Percentiles rank a stretch among this genome's conserved stretches.
These are phyloP conservation scores for Sebastes nivosus DNA, from an alignment of 2,797 vertebrate genomes.

Conservation along the genomic window DNA sequence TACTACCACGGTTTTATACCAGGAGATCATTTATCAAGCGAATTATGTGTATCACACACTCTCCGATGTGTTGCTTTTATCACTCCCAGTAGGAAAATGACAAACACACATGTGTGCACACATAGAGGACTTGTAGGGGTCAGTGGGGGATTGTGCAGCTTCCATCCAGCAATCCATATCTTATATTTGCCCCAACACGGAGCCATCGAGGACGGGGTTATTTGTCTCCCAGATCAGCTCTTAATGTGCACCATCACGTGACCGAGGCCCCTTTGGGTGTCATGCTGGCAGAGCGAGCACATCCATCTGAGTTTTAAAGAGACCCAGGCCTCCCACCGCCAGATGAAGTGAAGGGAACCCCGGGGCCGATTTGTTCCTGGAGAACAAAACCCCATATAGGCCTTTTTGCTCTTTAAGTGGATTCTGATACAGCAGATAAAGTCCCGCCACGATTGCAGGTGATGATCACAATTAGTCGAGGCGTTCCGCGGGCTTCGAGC, in stretches of 20 bases:
- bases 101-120: constrained; percentile 6
- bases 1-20: not conserved
- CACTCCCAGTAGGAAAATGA: constrained; percentile 11
- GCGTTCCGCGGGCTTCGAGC: not conserved
- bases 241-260: constrained; percentile 46
- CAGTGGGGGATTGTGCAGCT: constrained; percentile 42
- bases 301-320: constrained; percentile 67
- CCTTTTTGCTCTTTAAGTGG: constrained; percentile 22
- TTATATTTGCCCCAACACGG: constrained; percentile 11
- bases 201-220: not conserved
- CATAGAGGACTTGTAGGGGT: constrained; percentile 33
- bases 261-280: constrained; percentile 46
- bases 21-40: constrained; percentile 38
- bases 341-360: constrained; percentile 22
- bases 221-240: constrained; percentile 34
- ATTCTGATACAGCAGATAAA: constrained; percentile 18
- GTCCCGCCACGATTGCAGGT: constrained; percentile 9
- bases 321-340: constrained; percentile 21
- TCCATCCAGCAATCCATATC: constrained; percentile 45
- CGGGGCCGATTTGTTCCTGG: constrained; percentile 4
- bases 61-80: constrained; percentile 16
- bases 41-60: constrained; percentile 35
- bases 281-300: constrained; percentile 25
- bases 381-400: constrained; percentile 8
- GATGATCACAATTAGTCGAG: constrained; percentile 17